Percentiles rank a stretch among this genome's conserved stretches.
These are phyloP conservation scores for Drosophila obscura DNA, from an alignment of 1,140 invertebrate species.

Conservation along the genomic window DNA sequence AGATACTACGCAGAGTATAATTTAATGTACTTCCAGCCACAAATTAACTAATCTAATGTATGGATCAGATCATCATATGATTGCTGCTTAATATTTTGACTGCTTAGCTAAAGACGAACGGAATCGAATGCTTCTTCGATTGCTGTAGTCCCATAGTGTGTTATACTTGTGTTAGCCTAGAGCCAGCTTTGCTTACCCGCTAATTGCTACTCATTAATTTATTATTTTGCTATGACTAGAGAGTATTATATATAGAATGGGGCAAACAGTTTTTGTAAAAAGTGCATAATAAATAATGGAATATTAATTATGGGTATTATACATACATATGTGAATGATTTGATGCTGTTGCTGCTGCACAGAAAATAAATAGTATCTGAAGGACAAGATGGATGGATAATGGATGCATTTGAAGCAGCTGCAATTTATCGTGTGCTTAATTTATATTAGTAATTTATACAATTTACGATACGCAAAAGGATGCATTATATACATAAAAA, in stretches of 20 bases:
- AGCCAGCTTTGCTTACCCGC: slow-evolving; percentile 60
- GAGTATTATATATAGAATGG: slow-evolving; percentile 62
- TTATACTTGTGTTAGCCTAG: slow-evolving; percentile 38
- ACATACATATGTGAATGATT: slow-evolving; percentile 39
- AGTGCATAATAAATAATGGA: slow-evolving; percentile 63
- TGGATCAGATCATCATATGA: slow-evolving; percentile 32
- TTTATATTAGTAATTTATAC: slow-evolving; percentile 80
- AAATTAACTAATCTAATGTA: slow-evolving; percentile 65
- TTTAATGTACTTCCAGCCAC: slow-evolving; percentile 68
- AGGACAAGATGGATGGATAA: slow-evolving; percentile 17
- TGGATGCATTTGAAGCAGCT: slow-evolving; percentile 62
- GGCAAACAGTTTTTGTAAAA: slow-evolving; percentile 63
- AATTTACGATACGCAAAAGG: slow-evolving; percentile 55
- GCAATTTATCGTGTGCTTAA: slow-evolving; percentile 76
- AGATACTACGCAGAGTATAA: slow-evolving; percentile 39
- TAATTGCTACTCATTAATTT: slow-evolving; percentile 70
- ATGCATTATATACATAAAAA: slow-evolving; percentile 56
- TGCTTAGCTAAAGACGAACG: slow-evolving; percentile 36
- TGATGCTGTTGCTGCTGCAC: slow-evolving; percentile 16
- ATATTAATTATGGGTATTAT: slow-evolving; percentile 52
- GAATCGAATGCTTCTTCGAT: slow-evolving; percentile 37
- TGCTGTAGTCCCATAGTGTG: slow-evolving; percentile 37
- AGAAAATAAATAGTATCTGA: background rate
- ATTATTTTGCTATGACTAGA: slow-evolving; percentile 67
- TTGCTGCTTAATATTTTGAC: slow-evolving; percentile 57